Base-by-base conservation (phyloP, 2,888 invertebrate species). In the Choristoneura rosaceana region DNA sequence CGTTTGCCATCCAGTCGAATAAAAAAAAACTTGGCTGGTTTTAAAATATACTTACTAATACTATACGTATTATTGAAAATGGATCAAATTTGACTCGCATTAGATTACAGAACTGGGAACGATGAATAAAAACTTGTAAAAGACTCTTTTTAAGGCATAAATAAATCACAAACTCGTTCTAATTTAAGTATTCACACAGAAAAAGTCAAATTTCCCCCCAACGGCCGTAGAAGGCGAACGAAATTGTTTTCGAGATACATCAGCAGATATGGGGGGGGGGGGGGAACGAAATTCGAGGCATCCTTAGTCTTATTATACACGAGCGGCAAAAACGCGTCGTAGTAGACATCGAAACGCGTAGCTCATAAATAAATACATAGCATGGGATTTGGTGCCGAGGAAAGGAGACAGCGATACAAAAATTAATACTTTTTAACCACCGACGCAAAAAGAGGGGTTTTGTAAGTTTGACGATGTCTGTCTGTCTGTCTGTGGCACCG, bases 331-430 rank as follows among this genome's bases (percentile, higher is more conserved):
- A 92, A 92, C 86, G 90, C 90, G 90, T 88, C 81, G 87, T 84
- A 80, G 74, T 78, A 81, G 91, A 91, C 92, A 89, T 89, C 86
- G 87, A 86, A 90, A 87, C 87, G 90, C 84, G 87, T 81, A 79
- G 78, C 88, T 91, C 87, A 91, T 91, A 90, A 91, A 91, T 91
- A 91, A 90, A 91, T 90, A 91, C 87, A 91, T 91, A 89, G 86
- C 75, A 76, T 73, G 76, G 76, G 64, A 75, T 60, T 14, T 79
- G 87, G 83, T 69, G n/a, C 38, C 76, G 78, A 76, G 0, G 41
- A 75, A 0, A 47, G 69, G 80, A 52, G 50, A 34, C 5, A 58
- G 76, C 76, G 76, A 34, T 43, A 12, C 12, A 2, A 4, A 9
- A 60, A n/a, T n/a, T 0, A 34, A 12, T 45, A 25, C 2, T 25